Evolutionary conservation across 2,113 vertebrate genomes (phyloP), one percentile per base, ranked within the genome.

Genomic region (Spea bombifrons): DNA sequence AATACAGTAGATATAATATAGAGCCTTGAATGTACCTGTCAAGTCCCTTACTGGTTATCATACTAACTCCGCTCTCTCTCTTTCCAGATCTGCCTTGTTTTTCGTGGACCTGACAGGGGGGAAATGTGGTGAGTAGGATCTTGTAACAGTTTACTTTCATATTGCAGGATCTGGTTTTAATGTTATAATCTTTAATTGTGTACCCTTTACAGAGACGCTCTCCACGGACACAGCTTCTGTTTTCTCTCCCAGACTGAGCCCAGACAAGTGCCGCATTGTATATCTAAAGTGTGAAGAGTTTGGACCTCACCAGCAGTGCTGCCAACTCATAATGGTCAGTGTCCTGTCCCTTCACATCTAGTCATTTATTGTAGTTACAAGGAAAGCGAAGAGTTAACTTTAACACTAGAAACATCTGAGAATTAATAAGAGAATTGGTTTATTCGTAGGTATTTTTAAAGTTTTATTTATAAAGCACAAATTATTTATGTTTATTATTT

Each of bases 201-300:
- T 43, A 13, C 63, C 63, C 9, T 13, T 70, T 65, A 81, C 86
- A 97, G 97, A 96, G 81, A 92, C 94, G 83, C 90, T 99, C 53
- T 94, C 95, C 0, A 89, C 89, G 3, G 94, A 92, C 76, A 76
- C 84, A 5, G 47, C 83, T 6, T 92, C 93, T 0, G 88, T 94
- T 78, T 94, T 66, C 81, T 99, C 95, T 45, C 97, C 97, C 0
- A 91, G 94, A n/a, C 89, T 99, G 75, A 99, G 97, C 83, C 97
- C 97, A 4, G 93, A 99, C 4, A 89, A 92, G 44, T 96, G 86
- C 84, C 90, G 87, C 44, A 93, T 99, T 16, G 81, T 95, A 52
- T 99, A 96, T 84, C 88, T 98, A 69, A 93, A 91, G 83, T 94
- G 91, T 72, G 83, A 6, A 0, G 86, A 93, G 45, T 95, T 90